Evolutionary conservation across 2,888 invertebrate genomes (phyloP), one percentile per base, ranked within the genome.

Genomic region (Tenthredo mesomela): DNA sequence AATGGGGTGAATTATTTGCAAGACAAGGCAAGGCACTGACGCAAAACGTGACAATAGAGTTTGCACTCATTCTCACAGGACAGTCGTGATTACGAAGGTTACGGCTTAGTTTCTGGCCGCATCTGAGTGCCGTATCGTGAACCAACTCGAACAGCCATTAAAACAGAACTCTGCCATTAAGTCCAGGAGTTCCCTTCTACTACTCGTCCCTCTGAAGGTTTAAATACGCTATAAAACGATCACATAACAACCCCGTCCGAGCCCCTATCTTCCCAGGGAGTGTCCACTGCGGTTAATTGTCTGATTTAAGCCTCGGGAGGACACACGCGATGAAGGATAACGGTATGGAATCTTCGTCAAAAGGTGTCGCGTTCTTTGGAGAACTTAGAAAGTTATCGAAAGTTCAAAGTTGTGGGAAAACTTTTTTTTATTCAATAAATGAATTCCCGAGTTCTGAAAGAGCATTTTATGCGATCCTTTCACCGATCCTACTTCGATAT

Each of bases 91-190:
- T 82, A 82, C 67, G 7, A 61, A 47, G 67, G 82, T 82, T 82
- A 67, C 29, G 82, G 82, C 33, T 82, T 50, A 82, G 80, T 82
- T 85, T 82, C 84, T 70, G 78, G 78, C 33, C 84, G 65, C 82
- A 85, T 82, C 71, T 67, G 65, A 82, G 82, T 61, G 61, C 67
- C 65, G 50, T 82, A 85, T 82, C 84, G 80, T 85, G 65, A 67
- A 70, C 80, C 54, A 80, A 85, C 87, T 87, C 84, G 83, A 87
- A 84, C 67, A 47, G 70, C 85, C 86, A 83, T 88, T 89, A 88
- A 88, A 87, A 84, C 87, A 86, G 89, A 88, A 88, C 87, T 85
- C 84, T 84, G 86, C 86, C 87, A 88, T 88, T 88, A 88, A 88
- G 85, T 43, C 84, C 54, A 73, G 82, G 82, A 83, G 84, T 50